These are phyloP conservation scores for Numenius arquata DNA, from an alignment of 2,113 vertebrate species.

Conservation along the genomic window DNA sequence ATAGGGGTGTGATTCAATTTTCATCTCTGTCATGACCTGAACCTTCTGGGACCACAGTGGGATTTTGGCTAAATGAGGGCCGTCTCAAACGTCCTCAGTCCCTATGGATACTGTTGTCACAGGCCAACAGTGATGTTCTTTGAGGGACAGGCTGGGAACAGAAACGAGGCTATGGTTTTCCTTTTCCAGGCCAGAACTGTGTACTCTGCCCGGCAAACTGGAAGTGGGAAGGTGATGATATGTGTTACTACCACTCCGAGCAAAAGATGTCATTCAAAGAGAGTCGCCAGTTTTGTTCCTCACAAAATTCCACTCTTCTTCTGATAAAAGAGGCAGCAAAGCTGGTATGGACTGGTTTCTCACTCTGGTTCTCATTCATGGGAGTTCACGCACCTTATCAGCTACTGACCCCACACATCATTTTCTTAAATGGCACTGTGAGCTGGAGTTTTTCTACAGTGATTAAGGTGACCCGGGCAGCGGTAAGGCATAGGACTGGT, in stretches of 20 bases:
- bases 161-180: neutral
- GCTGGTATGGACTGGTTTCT: neutral
- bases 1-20: neutral
- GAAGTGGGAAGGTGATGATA: neutral
- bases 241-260: neutral
- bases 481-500: neutral
- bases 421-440: neutral
- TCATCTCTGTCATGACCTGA: neutral
- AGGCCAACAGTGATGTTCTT: neutral
- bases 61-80: neutral
- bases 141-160: neutral
- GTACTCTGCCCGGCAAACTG: neutral
- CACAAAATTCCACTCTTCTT: neutral
- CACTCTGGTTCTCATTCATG: neutral
- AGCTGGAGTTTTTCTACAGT: neutral
- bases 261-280: fast-evolving
- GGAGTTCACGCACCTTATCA: neutral
- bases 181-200: conserved; percentile 3
- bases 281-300: neutral
- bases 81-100: neutral
- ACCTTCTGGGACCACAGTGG: neutral
- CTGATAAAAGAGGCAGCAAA: neutral
- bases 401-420: neutral
- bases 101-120: neutral
- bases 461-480: neutral